Evolutionary conservation across 2,797 vertebrate species (phyloP), one percentile per base, ranked within the genome.

Genomic region (Cottoperca gobio): DNA sequence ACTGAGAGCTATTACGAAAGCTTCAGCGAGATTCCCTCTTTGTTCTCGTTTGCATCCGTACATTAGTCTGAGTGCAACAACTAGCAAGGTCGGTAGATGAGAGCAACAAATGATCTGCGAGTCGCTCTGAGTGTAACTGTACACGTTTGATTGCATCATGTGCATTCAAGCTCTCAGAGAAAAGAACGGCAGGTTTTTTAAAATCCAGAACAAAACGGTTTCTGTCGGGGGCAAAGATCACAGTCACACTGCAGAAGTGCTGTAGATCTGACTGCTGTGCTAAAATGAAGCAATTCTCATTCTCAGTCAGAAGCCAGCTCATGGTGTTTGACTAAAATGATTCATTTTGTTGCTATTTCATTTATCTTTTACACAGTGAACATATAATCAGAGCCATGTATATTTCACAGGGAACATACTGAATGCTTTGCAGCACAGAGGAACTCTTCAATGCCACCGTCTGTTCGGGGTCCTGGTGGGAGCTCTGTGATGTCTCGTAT

Each of bases 321-420:
- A 5, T 43, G 23, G n/a, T 33, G 3, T 80, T 67, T 40, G 49
- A 45, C 37, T 76, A 17, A n/a, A 81, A 82, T 73, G 52, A 74
- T 88, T 81, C 0, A 76, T 78, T 58, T 58, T 23, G 35, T 40
- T 46, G 43, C n/a, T 37, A 66, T 76, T 75, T 45, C 6, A 21
- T 46, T 68, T 76, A 50, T 54, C 43, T 71, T 70, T 63, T 35
- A 49, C 12, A 73, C n/a, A 28, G n/a, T 21, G 23, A 65, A 33
- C n/a, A 33, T 59, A 24, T 46, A 24, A 43, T 14, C 16, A 39
- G 33, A 48, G n/a, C 4, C 65, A 70, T 84, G 26, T 76, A 78
- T 70, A 73, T 85, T 80, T 82, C 39, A 84, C 1, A n/a, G 45
- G 21, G 28, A 31, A 21, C 68, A 43, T 58, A 24, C 39, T 21